Evolutionary conservation across 2,797 vertebrate genomes (phyloP).

Genomic region (Chrysocyon brachyurus): DNA sequence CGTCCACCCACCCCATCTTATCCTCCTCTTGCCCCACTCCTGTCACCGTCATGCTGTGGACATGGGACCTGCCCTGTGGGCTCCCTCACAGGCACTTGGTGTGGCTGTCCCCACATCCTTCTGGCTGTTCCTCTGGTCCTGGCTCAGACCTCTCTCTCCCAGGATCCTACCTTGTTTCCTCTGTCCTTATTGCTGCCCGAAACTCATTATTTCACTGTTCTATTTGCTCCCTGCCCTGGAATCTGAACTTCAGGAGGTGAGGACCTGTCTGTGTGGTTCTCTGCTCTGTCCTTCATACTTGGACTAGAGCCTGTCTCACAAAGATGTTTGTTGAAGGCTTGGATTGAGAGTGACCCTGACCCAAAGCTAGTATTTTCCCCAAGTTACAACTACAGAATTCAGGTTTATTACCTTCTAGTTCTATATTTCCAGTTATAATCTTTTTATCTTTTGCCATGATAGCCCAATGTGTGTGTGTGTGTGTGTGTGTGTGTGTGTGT

Average conservation of each 20-base stretch:
- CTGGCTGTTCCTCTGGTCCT: neutral
- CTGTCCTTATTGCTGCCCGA: neutral
- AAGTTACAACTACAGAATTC: neutral
- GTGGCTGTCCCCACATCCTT: neutral
- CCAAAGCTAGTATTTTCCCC: neutral
- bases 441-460: neutral
- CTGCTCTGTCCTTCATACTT: neutral
- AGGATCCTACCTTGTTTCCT: neutral
- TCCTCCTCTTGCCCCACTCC: neutral
- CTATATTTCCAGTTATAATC: neutral
- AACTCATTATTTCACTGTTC: neutral
- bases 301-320: neutral
- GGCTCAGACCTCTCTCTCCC: neutral
- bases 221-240: neutral
- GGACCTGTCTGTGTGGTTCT: neutral
- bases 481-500: neutral
- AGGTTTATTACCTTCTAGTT: neutral
- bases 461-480: neutral
- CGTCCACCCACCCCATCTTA: neutral
- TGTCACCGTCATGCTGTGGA: rapidly evolving
- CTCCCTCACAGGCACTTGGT: neutral
- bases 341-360: neutral
- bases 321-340: neutral
- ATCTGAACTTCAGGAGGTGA: neutral
- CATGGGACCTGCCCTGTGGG: neutral